phyloP scores from a whole-genome alignment of 2,113 vertebrate species.

The Genyomyrus donnyi region DNA sequence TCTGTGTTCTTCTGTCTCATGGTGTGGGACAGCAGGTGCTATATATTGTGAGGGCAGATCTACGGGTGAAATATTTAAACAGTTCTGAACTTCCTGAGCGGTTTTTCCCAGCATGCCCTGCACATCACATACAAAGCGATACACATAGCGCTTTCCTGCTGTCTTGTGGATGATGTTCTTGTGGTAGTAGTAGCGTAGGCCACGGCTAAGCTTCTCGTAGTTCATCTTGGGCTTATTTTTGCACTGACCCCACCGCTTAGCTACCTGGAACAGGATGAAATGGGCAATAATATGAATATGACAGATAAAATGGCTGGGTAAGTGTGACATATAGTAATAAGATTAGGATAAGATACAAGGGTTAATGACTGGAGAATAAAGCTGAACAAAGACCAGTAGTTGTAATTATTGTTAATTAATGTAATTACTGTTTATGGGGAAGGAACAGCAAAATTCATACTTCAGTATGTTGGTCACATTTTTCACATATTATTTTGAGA shows the following conservation, averaged over 20 bases:
- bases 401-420: too few species aligned
- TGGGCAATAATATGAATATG: background rate
- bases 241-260: constrained; percentile 73
- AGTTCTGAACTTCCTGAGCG: constrained; percentile 56
- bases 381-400: background rate
- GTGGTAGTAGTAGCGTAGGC: constrained; percentile 79
- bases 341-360: background rate
- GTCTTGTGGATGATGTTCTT: constrained; percentile 82
- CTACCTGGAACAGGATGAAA: constrained; percentile 53
- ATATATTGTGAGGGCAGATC: constrained; percentile 38
- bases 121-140: constrained; percentile 72
- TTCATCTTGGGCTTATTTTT: constrained; percentile 84
- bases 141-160: constrained; percentile 74
- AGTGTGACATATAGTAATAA: background rate
- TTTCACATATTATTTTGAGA: background rate
- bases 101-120: constrained; percentile 68
- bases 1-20: constrained; percentile 42
- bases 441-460: background rate
- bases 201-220: constrained; percentile 77
- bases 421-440: too few species aligned
- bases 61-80: constrained; percentile 51
- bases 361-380: background rate
- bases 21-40: background rate
- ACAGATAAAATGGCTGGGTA: background rate
- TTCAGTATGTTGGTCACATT: background rate